Conservation (phyloP, 2,797 vertebrate species). For the Pelobates cultripes region DNA sequence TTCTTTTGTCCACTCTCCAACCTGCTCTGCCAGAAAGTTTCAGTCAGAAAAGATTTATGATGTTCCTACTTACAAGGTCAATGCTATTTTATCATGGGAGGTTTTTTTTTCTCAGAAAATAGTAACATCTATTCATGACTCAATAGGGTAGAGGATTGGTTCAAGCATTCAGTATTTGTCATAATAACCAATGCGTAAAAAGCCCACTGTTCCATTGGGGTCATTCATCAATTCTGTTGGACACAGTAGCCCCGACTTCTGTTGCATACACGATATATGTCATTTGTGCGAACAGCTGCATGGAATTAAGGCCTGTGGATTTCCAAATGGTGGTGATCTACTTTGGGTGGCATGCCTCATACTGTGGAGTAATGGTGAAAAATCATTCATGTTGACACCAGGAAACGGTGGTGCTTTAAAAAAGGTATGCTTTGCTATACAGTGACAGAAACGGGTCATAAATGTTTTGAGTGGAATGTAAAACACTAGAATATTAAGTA, state of each 20-base stretch:
- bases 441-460: too few relatives aligned
- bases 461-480: too few relatives aligned
- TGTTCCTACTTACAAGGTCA: slow-evolving; percentile 79
- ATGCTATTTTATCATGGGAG: slow-evolving; percentile 81
- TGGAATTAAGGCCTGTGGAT: slow-evolving; percentile 40
- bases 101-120: slow-evolving; percentile 84
- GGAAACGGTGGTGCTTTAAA: neutral
- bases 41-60: slow-evolving; percentile 92
- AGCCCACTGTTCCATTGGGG: slow-evolving; percentile 51
- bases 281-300: slow-evolving; percentile 61
- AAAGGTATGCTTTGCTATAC: too few relatives aligned
- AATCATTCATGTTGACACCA: slow-evolving; percentile 25
- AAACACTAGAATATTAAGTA: too few relatives aligned
- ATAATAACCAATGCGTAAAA: slow-evolving; percentile 75
- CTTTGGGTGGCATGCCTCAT: slow-evolving; percentile 18
- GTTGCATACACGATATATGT: slow-evolving; percentile 61
- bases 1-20: slow-evolving; percentile 87
- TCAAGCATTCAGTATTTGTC: slow-evolving; percentile 81
- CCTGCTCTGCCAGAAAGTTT: slow-evolving; percentile 85
- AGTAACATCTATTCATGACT: slow-evolving; percentile 85
- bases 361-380: slow-evolving; percentile 19
- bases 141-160: slow-evolving; percentile 73
- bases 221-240: slow-evolving; percentile 60
- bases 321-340: slow-evolving; percentile 49
- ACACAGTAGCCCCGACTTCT: slow-evolving; percentile 65